Evolutionary conservation across 1,140 invertebrate genomes (phyloP), one percentile per base, ranked within the genome.

Genomic region (Zophobas atratus): DNA sequence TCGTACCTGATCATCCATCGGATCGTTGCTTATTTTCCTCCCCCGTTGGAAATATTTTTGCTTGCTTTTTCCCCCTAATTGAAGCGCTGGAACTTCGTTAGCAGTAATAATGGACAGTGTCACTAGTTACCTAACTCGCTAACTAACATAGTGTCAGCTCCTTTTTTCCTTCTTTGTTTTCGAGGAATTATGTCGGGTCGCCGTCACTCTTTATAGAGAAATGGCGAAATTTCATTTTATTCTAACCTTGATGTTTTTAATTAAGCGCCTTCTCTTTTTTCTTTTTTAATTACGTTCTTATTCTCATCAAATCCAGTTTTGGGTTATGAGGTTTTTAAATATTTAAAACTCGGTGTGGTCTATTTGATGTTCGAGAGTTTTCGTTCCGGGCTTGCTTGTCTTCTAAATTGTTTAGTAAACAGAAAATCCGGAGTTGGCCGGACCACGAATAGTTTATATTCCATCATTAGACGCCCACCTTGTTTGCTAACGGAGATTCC

Each of bases 361-460:
- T 55, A 20, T 33, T 32, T 51, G 1, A 8, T 32, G 49, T 51
- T 51, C 33, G 49, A 51, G 6, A 20, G 20, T 20, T 20, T 20
- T 20, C n/a, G 20, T 55, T 20, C 38, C 60, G 60, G 60, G 38
- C n/a, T 43, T 35, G 36, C 60, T 67, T 20, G 60, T 67, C 43
- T 67, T 43, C 38, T 41, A 67, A 67, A 67, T 67, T 67, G 60
- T 67, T 67, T 41, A 32, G 60, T 36, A 67, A 67, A 67, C 60
- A 67, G 39, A 51, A 51, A 51, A 51, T 20, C 49, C 49, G 4
- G n/a, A 51, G 49, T 20, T 4, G 49, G 6, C 39, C 60, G 20
- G 38, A 38, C 33, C 53, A 6, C 32, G 60, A 67, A 67, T 67
- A 67, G 60, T 67, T 67, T 67, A 67, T 67, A 41, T 51, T 20